A percentile compares a stretch with the other conserved stretches of the same genome.
Conservation (phyloP, 1,140 invertebrate genomes). For the Drosophila novamexicana region DNA sequence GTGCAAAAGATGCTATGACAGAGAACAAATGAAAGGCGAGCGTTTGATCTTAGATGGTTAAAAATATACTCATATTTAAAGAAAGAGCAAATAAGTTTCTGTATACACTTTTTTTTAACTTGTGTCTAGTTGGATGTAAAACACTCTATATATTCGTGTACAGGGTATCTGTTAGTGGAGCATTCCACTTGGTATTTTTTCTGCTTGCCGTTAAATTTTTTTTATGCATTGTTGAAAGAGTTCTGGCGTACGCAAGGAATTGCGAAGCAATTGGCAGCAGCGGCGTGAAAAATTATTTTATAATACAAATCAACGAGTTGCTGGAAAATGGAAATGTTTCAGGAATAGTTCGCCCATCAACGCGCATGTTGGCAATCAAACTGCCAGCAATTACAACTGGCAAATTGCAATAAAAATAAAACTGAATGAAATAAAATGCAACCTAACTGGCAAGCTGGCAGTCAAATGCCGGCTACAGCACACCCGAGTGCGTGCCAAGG, state of each 20-base stretch:
- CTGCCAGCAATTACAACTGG: constrained; percentile 61
- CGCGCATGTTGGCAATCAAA: constrained; percentile 60
- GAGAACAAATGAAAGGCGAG: background rate
- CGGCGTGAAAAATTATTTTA: constrained; percentile 63
- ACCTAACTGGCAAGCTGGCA: background rate
- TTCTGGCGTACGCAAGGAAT: background rate
- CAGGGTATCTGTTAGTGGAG: background rate
- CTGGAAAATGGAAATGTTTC: constrained; percentile 1
- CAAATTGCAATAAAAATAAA: constrained; percentile 50
- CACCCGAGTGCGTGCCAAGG: constrained; percentile 40
- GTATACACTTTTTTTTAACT: too few relatives aligned
- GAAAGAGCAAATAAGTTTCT: too few relatives aligned
- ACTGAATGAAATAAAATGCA: constrained; percentile 24
- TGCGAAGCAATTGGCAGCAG: constrained; percentile 22
- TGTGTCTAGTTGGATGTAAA: too few relatives aligned
- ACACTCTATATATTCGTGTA: background rate
- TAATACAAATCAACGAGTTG: constrained; percentile 58
- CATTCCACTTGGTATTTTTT: background rate
- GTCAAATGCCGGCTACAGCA: constrained; percentile 4
- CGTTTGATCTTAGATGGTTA: too few relatives aligned
- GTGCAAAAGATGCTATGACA: too few relatives aligned
- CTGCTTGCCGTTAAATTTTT: constrained; percentile 27
- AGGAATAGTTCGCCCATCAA: constrained; percentile 45
- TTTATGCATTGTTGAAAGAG: constrained; percentile 30
- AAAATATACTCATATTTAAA: too few relatives aligned